Evolutionary conservation across 1,140 invertebrate genomes (phyloP).

Genomic region (Aphelinus atriplicis): DNA sequence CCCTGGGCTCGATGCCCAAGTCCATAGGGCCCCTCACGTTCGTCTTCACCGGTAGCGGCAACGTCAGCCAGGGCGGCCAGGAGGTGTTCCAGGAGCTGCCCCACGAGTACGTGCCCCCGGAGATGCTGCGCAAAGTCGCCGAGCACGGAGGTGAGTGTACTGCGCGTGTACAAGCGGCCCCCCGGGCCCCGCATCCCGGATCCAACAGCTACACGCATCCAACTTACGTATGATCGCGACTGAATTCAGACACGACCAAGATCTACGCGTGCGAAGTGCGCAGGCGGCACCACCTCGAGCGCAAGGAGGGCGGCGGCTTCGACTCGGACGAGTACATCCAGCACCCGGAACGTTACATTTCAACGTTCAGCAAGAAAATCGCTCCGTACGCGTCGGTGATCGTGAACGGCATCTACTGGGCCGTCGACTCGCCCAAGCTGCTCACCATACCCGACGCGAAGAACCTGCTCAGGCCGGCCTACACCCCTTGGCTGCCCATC

Average conservation of each 20-base stretch:
- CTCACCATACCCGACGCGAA: constrained; percentile 99
- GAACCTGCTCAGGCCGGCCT: constrained; percentile 84
- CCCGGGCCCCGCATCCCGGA: too few relatives aligned
- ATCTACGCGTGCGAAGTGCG: constrained; percentile 95
- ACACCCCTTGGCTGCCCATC: constrained; percentile 92
- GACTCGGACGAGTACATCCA: constrained; percentile 92
- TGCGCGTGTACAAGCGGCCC: too few relatives aligned
- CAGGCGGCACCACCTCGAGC: constrained; percentile 90
- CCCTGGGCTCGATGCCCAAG: constrained; percentile 96
- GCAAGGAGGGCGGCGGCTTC: constrained; percentile 91
- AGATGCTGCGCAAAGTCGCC: constrained; percentile 93
- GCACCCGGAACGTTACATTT: constrained; percentile 93
- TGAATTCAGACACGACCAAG: constrained; percentile 82
- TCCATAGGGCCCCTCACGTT: constrained; percentile 98
- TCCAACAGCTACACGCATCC: too few relatives aligned
- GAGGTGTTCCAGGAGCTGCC: constrained; percentile 98
- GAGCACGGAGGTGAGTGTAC: constrained; percentile 85
- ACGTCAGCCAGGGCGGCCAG: constrained; percentile 90
- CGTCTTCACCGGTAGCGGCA: constrained; percentile 95
- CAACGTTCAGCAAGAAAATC: constrained; percentile 96
- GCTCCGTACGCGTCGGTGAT: constrained; percentile 97
- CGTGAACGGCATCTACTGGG: constrained; percentile 99
- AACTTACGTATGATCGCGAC: too few relatives aligned
- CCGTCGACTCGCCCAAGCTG: constrained; percentile 93
- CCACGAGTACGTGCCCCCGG: constrained; percentile 95